phyloP scores from a whole-genome alignment of 2,113 vertebrate species.

The Gambusia affinis region DNA sequence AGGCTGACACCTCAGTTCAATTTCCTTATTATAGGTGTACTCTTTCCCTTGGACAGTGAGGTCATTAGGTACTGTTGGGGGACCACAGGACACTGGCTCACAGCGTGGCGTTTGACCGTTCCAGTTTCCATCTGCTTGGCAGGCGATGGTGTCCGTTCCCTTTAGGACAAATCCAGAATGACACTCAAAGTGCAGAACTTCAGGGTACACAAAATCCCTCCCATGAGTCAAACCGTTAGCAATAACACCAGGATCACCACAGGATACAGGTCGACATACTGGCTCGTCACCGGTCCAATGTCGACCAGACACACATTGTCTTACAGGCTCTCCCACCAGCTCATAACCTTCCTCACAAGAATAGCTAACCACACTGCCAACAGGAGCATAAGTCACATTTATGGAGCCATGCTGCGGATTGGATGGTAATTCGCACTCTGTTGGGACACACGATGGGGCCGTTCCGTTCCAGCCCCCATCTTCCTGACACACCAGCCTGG shows the following conservation, averaged over 20 bases:
- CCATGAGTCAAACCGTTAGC: slow-evolving; percentile 81
- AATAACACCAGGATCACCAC: slow-evolving; percentile 79
- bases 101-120: slow-evolving; percentile 85
- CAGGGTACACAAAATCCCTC: slow-evolving; percentile 78
- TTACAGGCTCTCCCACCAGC: slow-evolving; percentile 83
- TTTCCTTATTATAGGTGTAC: slow-evolving; percentile 79
- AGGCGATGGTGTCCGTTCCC: slow-evolving; percentile 81
- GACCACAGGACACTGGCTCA: slow-evolving; percentile 85
- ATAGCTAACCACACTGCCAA: slow-evolving; percentile 84
- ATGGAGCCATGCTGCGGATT: slow-evolving; percentile 85
- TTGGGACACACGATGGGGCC: slow-evolving; percentile 86
- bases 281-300: slow-evolving; percentile 86
- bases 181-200: slow-evolving; percentile 84
- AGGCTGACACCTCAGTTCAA: slow-evolving; percentile 82
- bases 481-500: slow-evolving; percentile 87
- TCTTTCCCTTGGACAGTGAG: slow-evolving; percentile 81
- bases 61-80: slow-evolving; percentile 76
- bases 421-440: slow-evolving; percentile 84
- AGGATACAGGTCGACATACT: slow-evolving; percentile 80
- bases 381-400: slow-evolving; percentile 82
- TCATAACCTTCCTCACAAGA: slow-evolving; percentile 86
- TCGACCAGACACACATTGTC: slow-evolving; percentile 84
- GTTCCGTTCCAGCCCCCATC: slow-evolving; percentile 94
- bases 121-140: slow-evolving; percentile 87
- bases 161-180: slow-evolving; percentile 85